Base-by-base conservation (phyloP, 2,113 vertebrate species). In the Lepisosteus osseus region DNA sequence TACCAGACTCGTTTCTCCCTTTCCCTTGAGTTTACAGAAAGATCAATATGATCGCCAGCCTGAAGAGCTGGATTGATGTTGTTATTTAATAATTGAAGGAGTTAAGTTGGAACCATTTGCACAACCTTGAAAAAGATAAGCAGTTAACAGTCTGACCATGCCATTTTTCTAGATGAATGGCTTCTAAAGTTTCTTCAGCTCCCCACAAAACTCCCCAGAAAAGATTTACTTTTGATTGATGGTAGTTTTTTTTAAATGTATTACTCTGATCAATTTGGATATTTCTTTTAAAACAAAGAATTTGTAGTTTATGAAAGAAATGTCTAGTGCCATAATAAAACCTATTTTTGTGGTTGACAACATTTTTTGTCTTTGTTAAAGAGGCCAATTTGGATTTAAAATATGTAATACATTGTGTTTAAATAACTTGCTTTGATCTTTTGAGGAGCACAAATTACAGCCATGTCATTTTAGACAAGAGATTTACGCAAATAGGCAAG, bases 401-500 rank as follows among this genome's bases (percentile, higher is more conserved):
- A 82, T 80, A 79, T 74, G 81, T 29, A 61, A 74, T 69, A 74
- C 75, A 64, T 70, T n/a, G 75, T 83, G 83, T 84, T 84, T 75
- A 76, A 72, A 77, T 75, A 65, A 74, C 68, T 83, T 80, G 66
- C 72, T 67, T 84, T 81, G 82, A 88, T 79, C 80, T 73, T 81
- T 79, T 7, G 74, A 87, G 76, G 70, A 73, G 76, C 71, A 57
- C 79, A 70, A 80, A 80, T 86, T 86, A 86, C 82, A 85, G 85
- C 85, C 86, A 80, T 88, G 84, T 86, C 87, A 85, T 83, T 86
- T 83, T 81, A 85, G 88, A 90, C 86, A 85, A 84, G 83, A 86
- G 86, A 84, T 90, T 89, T 89, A 86, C 87, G 71, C 83, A 85
- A 85, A 81, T 83, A 82, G 83, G 82, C 86, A 71, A 84, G 79